A percentile compares a stretch with the other conserved stretches of the same genome.
These are phyloP conservation scores for Oophaga pumilio DNA, from an alignment of 2,113 vertebrate genomes.

Conservation along the genomic window DNA sequence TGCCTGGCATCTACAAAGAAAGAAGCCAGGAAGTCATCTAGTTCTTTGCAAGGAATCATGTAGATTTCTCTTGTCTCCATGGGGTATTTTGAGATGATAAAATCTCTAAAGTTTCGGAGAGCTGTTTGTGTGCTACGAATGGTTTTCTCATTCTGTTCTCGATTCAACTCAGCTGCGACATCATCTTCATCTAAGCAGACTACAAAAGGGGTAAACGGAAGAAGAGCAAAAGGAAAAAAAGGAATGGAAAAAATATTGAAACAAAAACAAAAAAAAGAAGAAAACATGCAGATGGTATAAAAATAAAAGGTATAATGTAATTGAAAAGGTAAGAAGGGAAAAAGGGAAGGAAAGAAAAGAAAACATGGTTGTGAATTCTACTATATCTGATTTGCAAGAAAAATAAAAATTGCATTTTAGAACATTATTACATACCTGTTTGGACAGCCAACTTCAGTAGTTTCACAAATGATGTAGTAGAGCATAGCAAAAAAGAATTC, in stretches of 20 bases:
- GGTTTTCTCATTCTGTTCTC: constrained; percentile 86
- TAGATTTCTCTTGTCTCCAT: constrained; percentile 82
- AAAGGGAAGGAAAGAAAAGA: constrained; percentile 58
- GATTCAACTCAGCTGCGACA: constrained; percentile 77
- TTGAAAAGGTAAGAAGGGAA: constrained; percentile 62
- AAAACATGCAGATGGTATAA: constrained; percentile 57
- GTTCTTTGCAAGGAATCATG: constrained; percentile 80
- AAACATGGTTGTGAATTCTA: constrained; percentile 63
- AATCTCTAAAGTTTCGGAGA: constrained; percentile 83
- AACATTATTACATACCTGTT: constrained; percentile 64
- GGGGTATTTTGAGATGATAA: constrained; percentile 84
- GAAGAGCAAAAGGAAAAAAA: constrained; percentile 42
- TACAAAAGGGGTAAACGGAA: constrained; percentile 60
- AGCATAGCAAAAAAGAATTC: constrained; percentile 58
- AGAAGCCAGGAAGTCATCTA: constrained; percentile 82
- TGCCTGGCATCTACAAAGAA: constrained; percentile 86
- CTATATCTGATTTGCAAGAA: constrained; percentile 44
- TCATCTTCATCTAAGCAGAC: constrained; percentile 80
- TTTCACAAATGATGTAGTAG: constrained; percentile 67
- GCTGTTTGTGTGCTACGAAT: constrained; percentile 84
- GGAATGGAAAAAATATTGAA: constrained; percentile 63
- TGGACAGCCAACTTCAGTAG: constrained; percentile 67
- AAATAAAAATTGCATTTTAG: constrained; percentile 62
- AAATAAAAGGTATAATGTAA: constrained; percentile 62
- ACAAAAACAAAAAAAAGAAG: background rate